phyloP scores from a whole-genome alignment of 2,888 invertebrate species.

The Agrotis exclamationis region DNA sequence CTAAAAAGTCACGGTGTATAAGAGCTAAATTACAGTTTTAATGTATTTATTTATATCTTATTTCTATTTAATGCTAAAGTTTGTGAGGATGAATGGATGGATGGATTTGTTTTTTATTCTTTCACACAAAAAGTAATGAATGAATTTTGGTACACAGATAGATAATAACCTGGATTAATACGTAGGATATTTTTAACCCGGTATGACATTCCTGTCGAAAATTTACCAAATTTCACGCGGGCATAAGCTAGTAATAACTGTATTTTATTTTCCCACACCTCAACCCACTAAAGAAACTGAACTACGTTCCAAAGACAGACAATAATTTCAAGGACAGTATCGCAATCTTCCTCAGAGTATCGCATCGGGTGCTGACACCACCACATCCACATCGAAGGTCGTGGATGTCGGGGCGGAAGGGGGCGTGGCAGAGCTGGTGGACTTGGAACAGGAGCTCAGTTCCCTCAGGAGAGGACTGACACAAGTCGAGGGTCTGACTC shows the following conservation, averaged over 20 bases:
- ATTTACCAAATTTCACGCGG: no score
- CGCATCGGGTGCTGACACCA: conserved; percentile 75
- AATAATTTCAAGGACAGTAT: conserved; percentile 55
- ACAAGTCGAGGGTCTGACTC: conserved; percentile 96
- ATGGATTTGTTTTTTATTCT: no score
- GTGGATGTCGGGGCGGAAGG: conserved; percentile 84
- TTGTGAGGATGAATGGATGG: no score
- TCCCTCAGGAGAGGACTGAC: conserved; percentile 96
- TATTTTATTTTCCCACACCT: neutral
- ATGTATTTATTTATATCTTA: no score
- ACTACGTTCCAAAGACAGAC: conserved; percentile 43
- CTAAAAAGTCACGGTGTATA: no score
- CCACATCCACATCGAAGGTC: conserved; percentile 69
- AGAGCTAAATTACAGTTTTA: no score
- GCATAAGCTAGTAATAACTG: neutral
- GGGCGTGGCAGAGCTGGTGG: conserved; percentile 96
- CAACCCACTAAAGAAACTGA: conserved; percentile 18
- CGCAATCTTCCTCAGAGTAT: conserved; percentile 72
- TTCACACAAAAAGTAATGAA: no score
- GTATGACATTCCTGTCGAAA: no score
- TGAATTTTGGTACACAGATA: no score
- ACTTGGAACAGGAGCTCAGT: conserved; percentile 96
- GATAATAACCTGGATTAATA: no score
- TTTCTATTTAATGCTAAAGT: no score
- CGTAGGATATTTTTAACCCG: no score